Evolutionary conservation across 1,140 invertebrate genomes (phyloP).

Genomic region (Plutomurus gul): DNA sequence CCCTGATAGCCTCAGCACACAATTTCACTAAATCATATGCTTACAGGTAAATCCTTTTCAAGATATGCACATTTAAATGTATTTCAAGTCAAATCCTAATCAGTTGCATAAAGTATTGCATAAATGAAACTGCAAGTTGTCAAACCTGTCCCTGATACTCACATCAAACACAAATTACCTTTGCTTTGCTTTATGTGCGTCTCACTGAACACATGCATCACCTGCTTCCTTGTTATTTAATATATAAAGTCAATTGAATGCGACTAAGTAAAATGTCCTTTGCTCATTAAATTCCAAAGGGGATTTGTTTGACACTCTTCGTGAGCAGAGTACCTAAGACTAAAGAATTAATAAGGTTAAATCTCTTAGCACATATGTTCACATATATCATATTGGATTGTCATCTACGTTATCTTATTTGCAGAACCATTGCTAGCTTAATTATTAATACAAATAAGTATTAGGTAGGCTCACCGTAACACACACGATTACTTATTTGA

Average conservation of each 20-base stretch:
- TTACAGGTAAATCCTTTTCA: too few species aligned
- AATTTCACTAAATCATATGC: background rate
- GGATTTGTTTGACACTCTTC: background rate
- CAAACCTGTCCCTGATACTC: slow-evolving; percentile 16
- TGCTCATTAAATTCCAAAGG: background rate
- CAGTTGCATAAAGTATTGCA: background rate
- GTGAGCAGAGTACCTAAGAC: background rate
- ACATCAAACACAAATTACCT: background rate
- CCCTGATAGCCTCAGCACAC: background rate
- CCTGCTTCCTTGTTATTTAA: slow-evolving; percentile 15
- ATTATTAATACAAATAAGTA: too few species aligned
- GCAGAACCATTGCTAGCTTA: too few species aligned
- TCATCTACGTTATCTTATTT: too few species aligned
- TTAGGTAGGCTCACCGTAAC: too few species aligned
- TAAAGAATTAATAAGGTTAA: too few species aligned
- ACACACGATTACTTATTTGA: too few species aligned
- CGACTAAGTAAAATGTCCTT: background rate
- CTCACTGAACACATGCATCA: background rate
- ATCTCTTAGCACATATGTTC: too few species aligned
- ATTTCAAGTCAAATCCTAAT: too few species aligned
- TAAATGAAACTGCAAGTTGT: background rate
- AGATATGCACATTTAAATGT: too few species aligned
- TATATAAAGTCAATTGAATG: background rate
- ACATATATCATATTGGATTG: too few species aligned
- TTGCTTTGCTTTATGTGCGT: background rate